A percentile compares a stretch with the other conserved stretches of the same genome.
These are phyloP conservation scores for Noctuana brunneofusca DNA, from an alignment of 2,888 invertebrate genomes.

Conservation along the genomic window DNA sequence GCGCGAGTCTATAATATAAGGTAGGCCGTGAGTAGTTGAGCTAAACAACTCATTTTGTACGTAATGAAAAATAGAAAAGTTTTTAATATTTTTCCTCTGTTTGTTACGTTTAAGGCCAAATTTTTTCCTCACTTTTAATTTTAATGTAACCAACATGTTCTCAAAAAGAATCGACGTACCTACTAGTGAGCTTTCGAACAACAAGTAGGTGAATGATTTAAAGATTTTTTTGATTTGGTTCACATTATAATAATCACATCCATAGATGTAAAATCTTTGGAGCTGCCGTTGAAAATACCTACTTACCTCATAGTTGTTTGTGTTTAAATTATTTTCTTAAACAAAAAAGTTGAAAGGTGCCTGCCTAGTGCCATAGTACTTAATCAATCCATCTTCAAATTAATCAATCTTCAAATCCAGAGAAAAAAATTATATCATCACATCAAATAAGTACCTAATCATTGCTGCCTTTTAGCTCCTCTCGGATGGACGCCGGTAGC, in stretches of 20 bases:
- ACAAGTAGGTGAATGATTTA: not conserved
- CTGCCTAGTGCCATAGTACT: too few species aligned
- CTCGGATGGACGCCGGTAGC: too few species aligned
- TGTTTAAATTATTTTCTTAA: too few species aligned
- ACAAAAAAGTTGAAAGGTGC: too few species aligned
- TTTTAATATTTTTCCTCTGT: constrained; percentile 47
- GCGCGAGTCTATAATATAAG: constrained; percentile 60
- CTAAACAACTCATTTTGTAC: constrained; percentile 60
- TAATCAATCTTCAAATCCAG: too few species aligned
- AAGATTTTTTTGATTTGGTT: not conserved
- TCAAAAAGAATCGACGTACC: too few species aligned
- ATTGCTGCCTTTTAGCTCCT: too few species aligned
- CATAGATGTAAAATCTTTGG: not conserved
- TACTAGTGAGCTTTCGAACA: too few species aligned
- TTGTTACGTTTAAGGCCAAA: not conserved
- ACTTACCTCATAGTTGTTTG: not conserved
- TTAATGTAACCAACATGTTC: not conserved
- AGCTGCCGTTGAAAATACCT: not conserved
- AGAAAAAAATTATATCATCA: too few species aligned
- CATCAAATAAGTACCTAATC: too few species aligned
- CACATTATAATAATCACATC: not conserved
- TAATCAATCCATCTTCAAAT: too few species aligned
- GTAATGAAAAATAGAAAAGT: constrained; percentile 51
- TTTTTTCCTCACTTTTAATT: constrained; percentile 29
- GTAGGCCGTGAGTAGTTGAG: constrained; percentile 66